Conservation (phyloP, 2,113 vertebrate species). For the Bujurquina vittata region DNA sequence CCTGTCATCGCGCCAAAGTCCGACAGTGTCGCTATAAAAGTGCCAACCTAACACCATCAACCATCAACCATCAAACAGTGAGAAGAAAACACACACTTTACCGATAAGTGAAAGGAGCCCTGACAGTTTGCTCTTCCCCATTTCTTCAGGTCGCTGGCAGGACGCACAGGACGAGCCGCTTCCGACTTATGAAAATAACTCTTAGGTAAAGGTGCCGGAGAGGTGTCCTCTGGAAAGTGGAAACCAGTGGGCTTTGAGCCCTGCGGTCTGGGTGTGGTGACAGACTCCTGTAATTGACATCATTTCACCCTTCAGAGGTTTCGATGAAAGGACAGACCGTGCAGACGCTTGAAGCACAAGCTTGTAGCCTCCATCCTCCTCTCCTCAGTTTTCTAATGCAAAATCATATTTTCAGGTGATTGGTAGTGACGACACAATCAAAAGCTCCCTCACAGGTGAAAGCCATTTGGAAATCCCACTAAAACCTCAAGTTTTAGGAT, state of each 20-base stretch:
- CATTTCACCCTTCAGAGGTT: background rate
- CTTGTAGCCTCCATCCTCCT: background rate
- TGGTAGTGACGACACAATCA: background rate
- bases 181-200: background rate
- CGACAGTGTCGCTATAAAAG: background rate
- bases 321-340: background rate
- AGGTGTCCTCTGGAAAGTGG: background rate
- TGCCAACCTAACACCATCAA: background rate
- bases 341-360: background rate
- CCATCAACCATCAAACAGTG: background rate
- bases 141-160: constrained; percentile 11
- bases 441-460: background rate
- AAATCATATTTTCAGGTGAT: background rate
- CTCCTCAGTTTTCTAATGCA: background rate
- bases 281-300: constrained; percentile 14
- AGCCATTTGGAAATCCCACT: background rate
- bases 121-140: constrained; percentile 36
- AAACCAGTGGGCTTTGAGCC: constrained; percentile 12
- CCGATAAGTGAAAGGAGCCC: constrained; percentile 44
- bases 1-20: background rate
- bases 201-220: background rate
- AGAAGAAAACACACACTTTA: constrained; percentile 10
- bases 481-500: too few relatives aligned
- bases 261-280: constrained; percentile 61
- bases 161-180: background rate